phyloP scores from a whole-genome alignment of 2,113 vertebrate species.

The Ciconia boyciana region DNA sequence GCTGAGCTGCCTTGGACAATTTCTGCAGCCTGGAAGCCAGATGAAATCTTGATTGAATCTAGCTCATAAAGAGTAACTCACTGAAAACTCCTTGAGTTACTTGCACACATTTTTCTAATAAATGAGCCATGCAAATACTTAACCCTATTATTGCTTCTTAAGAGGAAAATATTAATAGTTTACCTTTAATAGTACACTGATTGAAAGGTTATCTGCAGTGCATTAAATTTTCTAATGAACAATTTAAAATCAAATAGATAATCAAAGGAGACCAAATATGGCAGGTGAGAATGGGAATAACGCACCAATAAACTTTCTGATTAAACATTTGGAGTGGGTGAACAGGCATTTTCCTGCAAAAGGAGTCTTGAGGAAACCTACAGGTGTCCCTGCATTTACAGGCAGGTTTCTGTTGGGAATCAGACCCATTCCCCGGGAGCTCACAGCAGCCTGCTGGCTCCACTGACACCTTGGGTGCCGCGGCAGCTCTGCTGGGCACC shows the following conservation, averaged over 20 bases:
- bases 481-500: background rate
- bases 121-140: conserved; percentile 37
- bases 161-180: background rate
- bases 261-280: background rate
- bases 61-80: conserved; percentile 31
- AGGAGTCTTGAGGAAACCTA: background rate
- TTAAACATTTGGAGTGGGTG: background rate
- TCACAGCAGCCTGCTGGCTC: background rate
- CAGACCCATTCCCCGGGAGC: background rate
- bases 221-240: background rate
- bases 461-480: background rate
- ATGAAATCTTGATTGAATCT: conserved; percentile 25
- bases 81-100: conserved; percentile 54
- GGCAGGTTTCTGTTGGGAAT: background rate
- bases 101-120: conserved; percentile 60
- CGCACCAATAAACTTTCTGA: background rate
- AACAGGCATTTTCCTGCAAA: background rate
- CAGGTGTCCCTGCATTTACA: background rate
- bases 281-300: background rate
- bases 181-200: background rate
- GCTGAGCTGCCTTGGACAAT: background rate
- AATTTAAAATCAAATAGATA: background rate
- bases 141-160: conserved; percentile 28
- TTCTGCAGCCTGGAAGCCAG: background rate
- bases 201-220: background rate